Conservation (phyloP, 1,140 invertebrate species). For the Cheumatopsyche charites region DNA sequence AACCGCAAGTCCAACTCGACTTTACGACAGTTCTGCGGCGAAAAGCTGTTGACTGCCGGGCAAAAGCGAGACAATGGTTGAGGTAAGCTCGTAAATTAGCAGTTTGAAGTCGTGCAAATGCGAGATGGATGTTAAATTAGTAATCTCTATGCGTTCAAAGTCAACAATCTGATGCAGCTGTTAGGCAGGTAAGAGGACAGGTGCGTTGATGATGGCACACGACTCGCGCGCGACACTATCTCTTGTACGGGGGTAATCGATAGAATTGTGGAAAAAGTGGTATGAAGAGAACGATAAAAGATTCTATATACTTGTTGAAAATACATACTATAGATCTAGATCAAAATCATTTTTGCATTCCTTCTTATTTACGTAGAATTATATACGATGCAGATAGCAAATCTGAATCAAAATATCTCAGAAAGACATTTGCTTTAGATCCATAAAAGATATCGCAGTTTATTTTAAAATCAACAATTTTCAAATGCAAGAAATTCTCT, state of each 20-base stretch:
- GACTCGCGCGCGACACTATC: conserved; percentile 26
- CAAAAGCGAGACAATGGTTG: neutral
- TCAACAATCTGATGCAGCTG: conserved; percentile 28
- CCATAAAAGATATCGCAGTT: too few relatives aligned
- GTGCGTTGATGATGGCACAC: conserved; percentile 29
- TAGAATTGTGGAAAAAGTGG: too few relatives aligned
- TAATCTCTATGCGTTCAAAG: conserved; percentile 12
- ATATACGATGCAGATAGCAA: too few relatives aligned
- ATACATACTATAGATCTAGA: too few relatives aligned
- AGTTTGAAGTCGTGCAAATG: neutral
- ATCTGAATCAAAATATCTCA: too few relatives aligned
- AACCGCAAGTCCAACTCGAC: neutral
- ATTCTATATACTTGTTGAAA: too few relatives aligned
- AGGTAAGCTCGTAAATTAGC: neutral
- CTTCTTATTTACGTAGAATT: too few relatives aligned
- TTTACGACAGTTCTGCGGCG: conserved; percentile 3
- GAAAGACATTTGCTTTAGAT: too few relatives aligned
- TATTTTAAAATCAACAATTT: too few relatives aligned
- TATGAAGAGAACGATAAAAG: too few relatives aligned
- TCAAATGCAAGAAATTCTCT: too few relatives aligned
- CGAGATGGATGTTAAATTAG: conserved; percentile 7
- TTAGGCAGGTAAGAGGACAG: conserved; percentile 30
- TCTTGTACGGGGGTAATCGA: neutral
- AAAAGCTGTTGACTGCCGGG: conserved; percentile 5
- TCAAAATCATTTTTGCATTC: too few relatives aligned